A percentile compares a stretch with the other conserved stretches of the same genome.
These are phyloP conservation scores for Lathronympha strigana DNA, from an alignment of 2,888 invertebrate genomes.

Conservation along the genomic window DNA sequence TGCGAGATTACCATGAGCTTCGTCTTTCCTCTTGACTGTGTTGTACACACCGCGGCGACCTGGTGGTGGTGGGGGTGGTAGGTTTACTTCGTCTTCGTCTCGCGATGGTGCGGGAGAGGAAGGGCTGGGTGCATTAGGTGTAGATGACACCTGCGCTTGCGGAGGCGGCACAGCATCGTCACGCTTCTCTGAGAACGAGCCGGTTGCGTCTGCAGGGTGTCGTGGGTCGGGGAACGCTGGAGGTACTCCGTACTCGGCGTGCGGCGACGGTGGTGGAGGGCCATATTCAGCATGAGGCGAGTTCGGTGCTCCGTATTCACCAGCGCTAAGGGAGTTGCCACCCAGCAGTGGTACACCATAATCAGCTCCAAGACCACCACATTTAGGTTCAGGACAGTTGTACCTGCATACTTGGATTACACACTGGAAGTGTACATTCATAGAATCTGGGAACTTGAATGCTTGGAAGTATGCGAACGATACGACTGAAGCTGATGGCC, in stretches of 20 bases:
- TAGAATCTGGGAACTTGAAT: constrained; percentile 98
- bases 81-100: constrained; percentile 87
- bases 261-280: constrained; percentile 85
- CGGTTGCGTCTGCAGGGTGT: constrained; percentile 93
- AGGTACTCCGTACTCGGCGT: constrained; percentile 89
- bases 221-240: constrained; percentile 94
- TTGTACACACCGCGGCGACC: constrained; percentile 91
- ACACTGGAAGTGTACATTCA: constrained; percentile 99
- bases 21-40: constrained; percentile 93
- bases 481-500: constrained; percentile 96
- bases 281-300: constrained; percentile 88
- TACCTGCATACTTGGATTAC: constrained; percentile 97
- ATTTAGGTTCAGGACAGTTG: constrained; percentile 96
- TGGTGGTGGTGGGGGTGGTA: constrained; percentile 94
- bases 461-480: constrained; percentile 98
- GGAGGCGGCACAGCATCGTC: constrained; percentile 92
- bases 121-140: constrained; percentile 85
- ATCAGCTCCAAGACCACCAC: constrained; percentile 87
- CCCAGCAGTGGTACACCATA: constrained; percentile 87
- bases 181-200: constrained; percentile 92
- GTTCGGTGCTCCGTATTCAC: constrained; percentile 86
- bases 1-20: constrained; percentile 90
- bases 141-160: constrained; percentile 91
- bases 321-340: constrained; percentile 84
- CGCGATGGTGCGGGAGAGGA: constrained; percentile 82